Evolutionary conservation across 2,888 invertebrate species (phyloP).

Genomic region (Dolichomitus sp.): DNA sequence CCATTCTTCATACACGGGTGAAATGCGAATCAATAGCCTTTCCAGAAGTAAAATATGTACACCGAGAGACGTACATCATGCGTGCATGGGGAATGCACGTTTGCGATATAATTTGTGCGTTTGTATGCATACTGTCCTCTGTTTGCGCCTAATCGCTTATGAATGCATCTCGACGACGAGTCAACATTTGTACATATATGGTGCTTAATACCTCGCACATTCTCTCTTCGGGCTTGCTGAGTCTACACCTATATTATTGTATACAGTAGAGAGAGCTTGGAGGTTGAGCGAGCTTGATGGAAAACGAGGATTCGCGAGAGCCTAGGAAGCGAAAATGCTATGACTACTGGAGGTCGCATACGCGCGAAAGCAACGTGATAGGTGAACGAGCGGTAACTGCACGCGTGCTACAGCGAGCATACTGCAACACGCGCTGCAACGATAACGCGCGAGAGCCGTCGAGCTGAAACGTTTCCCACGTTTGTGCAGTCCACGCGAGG

Average conservation of each 20-base stretch:
- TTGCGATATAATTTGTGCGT: constrained; percentile 66
- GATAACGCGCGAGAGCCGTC: constrained; percentile 37
- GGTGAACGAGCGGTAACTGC: not conserved
- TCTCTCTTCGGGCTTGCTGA: not conserved
- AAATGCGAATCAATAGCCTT: not conserved
- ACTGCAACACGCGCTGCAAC: constrained; percentile 32
- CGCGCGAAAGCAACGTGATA: not conserved
- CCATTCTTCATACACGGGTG: no score
- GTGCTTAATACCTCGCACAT: not conserved
- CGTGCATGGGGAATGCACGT: constrained; percentile 43
- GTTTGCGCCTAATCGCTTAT: constrained; percentile 76
- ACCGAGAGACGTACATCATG: constrained; percentile 2
- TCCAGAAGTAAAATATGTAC: not conserved
- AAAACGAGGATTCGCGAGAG: constrained; percentile 12
- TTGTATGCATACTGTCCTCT: constrained; percentile 29
- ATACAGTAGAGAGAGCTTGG: constrained; percentile 11
- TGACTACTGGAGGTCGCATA: constrained; percentile 14
- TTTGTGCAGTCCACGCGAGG: constrained; percentile 48
- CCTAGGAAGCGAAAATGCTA: constrained; percentile 12
- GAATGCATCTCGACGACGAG: constrained; percentile 71
- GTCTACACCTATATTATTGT: not conserved
- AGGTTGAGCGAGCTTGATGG: constrained; percentile 21
- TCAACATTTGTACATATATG: constrained; percentile 52
- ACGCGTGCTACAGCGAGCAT: constrained; percentile 24
- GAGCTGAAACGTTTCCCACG: constrained; percentile 36